Evolutionary conservation across 2,797 vertebrate species (phyloP).

Genomic region (Neoniphon sammara): DNA sequence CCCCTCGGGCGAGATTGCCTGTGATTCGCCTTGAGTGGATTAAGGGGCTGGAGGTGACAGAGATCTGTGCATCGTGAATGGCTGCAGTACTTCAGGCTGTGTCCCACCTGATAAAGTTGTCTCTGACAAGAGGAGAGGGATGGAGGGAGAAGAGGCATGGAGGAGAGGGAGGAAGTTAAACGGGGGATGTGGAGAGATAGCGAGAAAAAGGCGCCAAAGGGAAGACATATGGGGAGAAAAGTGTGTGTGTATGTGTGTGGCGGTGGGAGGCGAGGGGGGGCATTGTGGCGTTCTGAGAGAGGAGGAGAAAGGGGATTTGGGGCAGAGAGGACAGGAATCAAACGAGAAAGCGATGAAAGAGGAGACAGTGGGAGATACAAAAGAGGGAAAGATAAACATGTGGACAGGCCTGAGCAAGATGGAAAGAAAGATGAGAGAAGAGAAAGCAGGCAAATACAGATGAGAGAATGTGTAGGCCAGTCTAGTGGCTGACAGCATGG

Average conservation of each 20-base stretch:
- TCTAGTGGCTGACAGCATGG: slow-evolving; percentile 15
- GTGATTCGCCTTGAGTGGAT: slow-evolving; percentile 51
- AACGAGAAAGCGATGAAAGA: background rate
- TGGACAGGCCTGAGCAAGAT: slow-evolving; percentile 40
- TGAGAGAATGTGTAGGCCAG: slow-evolving; percentile 33
- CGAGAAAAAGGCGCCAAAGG: slow-evolving; percentile 1
- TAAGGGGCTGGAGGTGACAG: slow-evolving; percentile 48
- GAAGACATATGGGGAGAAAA: slow-evolving; percentile 9
- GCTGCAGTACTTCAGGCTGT: slow-evolving; percentile 38
- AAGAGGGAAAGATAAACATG: slow-evolving; percentile 35
- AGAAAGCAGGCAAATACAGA: slow-evolving; percentile 30
- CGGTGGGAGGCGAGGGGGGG: too few relatives aligned
- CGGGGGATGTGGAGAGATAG: background rate
- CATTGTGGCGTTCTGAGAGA: slow-evolving; percentile 8
- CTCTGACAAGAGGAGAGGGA: slow-evolving; percentile 26
- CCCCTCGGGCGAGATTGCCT: slow-evolving; percentile 22
- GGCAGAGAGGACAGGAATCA: slow-evolving; percentile 44
- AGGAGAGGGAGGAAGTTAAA: slow-evolving; percentile 15
- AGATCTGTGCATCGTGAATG: slow-evolving; percentile 49
- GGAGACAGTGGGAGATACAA: slow-evolving; percentile 26
- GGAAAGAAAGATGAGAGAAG: slow-evolving; percentile 36
- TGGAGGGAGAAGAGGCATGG: too few relatives aligned
- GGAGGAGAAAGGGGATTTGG: background rate
- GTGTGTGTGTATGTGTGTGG: too few relatives aligned
- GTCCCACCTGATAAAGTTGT: slow-evolving; percentile 51